Evolutionary conservation across 1,140 invertebrate species (phyloP), one percentile per base, ranked within the genome.

Genomic region (Planococcus citri): DNA sequence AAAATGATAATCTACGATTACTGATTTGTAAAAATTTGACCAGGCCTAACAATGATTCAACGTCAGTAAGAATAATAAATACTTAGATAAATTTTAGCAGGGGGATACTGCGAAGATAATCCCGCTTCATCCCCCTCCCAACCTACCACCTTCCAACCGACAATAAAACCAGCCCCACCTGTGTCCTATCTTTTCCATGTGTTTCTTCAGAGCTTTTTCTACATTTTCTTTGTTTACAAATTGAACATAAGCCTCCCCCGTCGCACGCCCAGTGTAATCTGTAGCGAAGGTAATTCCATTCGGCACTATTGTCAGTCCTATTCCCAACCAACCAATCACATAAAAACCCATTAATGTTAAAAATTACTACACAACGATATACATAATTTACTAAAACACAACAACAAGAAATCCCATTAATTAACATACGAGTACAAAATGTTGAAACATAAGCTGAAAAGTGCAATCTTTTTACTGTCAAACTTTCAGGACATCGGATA

Each of bases 151-250:
- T 64, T 64, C 60, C 60, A 64, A 64, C 60, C 60, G 17, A 25
- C 25, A 24, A 64, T 10, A 64, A 64, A 22, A 25, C 60, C 60
- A 25, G 60, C 86, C 91, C 90, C 91, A 97, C 94, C 94, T 97
- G 91, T 95, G 93, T 89, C 93, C 94, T 87, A 97, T 95, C 85
- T 93, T 94, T 88, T 95, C 91, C 87, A 93, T 95, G 89, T 97
- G 93, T 88, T 93, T 95, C 84, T 86, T 85, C 85, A 96, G 89
- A 83, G 94, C 93, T 83, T 90, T 90, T 85, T 95, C 92, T 82
- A 92, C 92, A 84, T 90, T 88, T 81, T 92, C 90, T 88, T 89
- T 92, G 86, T 91, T 90, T 81, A 88, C 84, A 90, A 97, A 97
- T 85, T 94, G 91, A 82, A 96, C 92, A 88, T 93, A 97, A 82